These are phyloP conservation scores for Choristoneura fumiferana DNA, from an alignment of 1,140 invertebrate species.

Conservation along the genomic window DNA sequence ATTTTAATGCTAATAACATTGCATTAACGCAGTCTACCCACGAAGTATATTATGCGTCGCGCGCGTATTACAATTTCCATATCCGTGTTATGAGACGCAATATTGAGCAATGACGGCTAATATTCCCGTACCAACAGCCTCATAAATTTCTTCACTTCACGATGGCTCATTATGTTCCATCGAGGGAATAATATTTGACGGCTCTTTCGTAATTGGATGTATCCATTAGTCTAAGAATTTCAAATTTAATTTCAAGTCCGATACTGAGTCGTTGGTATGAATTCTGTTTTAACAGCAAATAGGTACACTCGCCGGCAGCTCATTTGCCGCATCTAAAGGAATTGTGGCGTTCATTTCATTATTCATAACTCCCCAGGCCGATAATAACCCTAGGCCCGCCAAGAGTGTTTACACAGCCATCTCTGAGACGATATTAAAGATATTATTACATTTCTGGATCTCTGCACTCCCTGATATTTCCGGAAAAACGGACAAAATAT, in stretches of 20 bases:
- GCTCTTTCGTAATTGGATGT: conserved; percentile 25
- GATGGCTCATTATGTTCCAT: conserved; percentile 9
- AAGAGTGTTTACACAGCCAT: conserved; percentile 49
- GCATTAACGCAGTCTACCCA: not conserved
- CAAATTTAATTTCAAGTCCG: conserved; percentile 21
- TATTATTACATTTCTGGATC: conserved; percentile 53
- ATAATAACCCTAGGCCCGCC: conserved; percentile 42
- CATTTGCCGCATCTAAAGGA: not conserved
- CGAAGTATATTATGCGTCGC: not conserved
- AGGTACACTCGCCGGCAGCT: not conserved
- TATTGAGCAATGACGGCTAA: conserved; percentile 27
- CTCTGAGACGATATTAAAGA: conserved; percentile 49
- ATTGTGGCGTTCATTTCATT: conserved; percentile 32
- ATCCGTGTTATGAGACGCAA: conserved; percentile 23
- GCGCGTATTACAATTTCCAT: not conserved
- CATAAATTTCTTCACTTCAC: not conserved
- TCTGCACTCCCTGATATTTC: conserved; percentile 1
- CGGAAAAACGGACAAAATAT: conserved; percentile 30
- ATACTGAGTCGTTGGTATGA: conserved; percentile 2
- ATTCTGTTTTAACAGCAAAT: not conserved
- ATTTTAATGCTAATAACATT: not conserved
- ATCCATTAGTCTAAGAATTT: conserved; percentile 3
- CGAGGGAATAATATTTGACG: conserved; percentile 14
- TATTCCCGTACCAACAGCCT: conserved; percentile 13
- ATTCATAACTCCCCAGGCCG: conserved; percentile 34